phyloP scores from a whole-genome alignment of 1,140 invertebrate genomes.

The Philotrypesis tridentata region DNA sequence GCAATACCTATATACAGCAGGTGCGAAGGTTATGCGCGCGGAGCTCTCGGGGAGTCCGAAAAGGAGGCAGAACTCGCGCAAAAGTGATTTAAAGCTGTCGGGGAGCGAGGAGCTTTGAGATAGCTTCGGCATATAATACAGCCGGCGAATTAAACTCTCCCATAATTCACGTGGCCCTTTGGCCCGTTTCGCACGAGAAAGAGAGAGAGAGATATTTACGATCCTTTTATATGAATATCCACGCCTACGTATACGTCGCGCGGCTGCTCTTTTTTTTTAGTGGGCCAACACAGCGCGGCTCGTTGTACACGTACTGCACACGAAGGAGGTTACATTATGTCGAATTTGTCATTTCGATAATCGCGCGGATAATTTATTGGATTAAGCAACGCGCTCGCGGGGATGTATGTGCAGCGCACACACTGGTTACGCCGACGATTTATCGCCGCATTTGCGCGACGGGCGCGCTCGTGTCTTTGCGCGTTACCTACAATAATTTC shows the following conservation, averaged over 20 bases:
- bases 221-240: too few relatives aligned
- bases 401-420: too few relatives aligned
- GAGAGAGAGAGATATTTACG: slow-evolving; percentile 5
- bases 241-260: neutral
- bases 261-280: neutral
- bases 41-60: too few relatives aligned
- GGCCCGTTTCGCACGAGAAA: slow-evolving; percentile 13
- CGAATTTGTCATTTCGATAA: slow-evolving; percentile 16
- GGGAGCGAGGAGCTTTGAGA: neutral
- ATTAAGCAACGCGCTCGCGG: neutral
- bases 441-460: neutral
- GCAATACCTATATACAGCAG: neutral
- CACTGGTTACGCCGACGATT: neutral
- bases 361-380: neutral
- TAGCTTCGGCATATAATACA: neutral
- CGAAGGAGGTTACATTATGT: slow-evolving; percentile 8
- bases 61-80: neutral
- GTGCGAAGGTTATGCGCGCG: neutral
- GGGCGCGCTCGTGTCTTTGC: neutral
- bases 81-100: slow-evolving; percentile 16
- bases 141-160: neutral
- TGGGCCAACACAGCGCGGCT: neutral
- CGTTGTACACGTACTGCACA: neutral
- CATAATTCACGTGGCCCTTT: slow-evolving; percentile 16
- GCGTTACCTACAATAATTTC: too few relatives aligned